These are phyloP conservation scores for Scatophagus argus DNA, from an alignment of 2,113 vertebrate species.

Conservation along the genomic window DNA sequence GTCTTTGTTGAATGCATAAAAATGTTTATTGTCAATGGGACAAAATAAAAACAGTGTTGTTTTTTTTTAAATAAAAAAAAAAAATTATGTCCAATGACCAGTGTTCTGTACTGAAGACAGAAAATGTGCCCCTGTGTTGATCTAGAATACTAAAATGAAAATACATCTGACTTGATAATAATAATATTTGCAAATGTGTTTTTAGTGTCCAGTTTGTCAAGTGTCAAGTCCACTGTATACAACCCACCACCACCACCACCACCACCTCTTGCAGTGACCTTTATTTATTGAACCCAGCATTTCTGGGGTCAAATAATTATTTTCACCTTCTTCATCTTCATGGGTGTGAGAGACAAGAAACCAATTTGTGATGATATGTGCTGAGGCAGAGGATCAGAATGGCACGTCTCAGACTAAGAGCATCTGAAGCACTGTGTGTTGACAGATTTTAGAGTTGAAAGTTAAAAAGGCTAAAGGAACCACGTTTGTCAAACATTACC, in stretches of 20 bases:
- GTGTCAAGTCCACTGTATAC: not conserved
- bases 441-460: constrained; percentile 41
- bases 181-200: not conserved
- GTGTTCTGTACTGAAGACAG: not conserved
- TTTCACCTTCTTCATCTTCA: constrained; percentile 8
- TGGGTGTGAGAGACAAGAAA: constrained; percentile 19
- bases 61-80: too few relatives aligned
- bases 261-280: constrained; percentile 2
- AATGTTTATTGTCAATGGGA: not conserved
- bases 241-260: too few relatives aligned
- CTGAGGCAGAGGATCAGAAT: constrained; percentile 14
- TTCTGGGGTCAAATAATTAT: constrained; percentile 24
- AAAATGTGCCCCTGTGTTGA: not conserved
- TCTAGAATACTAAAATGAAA: not conserved
- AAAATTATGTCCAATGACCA: too few relatives aligned
- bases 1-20: not conserved
- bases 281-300: constrained; percentile 28
- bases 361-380: constrained; percentile 29
- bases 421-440: constrained; percentile 21
- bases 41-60: not conserved
- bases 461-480: constrained; percentile 40
- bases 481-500: constrained; percentile 15
- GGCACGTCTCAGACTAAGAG: constrained; percentile 22
- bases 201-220: not conserved
- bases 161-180: not conserved